phyloP scores from a whole-genome alignment of 2,797 vertebrate genomes.

The Poeciliopsis infans region DNA sequence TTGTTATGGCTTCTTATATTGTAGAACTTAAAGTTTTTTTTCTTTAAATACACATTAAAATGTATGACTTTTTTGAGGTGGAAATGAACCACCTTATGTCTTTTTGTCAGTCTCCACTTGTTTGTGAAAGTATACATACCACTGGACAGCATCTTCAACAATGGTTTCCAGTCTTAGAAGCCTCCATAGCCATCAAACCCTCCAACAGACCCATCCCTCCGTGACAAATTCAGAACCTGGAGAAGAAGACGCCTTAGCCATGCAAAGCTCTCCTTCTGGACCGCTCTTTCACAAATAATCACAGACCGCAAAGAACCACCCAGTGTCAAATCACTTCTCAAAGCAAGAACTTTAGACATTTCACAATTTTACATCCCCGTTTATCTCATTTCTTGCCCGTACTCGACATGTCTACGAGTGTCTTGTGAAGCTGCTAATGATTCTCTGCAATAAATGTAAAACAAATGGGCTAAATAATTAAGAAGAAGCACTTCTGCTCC shows the following conservation, averaged over 20 bases:
- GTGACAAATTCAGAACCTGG: not conserved
- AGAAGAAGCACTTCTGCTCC: not conserved
- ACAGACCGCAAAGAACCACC: not conserved
- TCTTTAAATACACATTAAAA: not conserved
- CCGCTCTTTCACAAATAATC: not conserved
- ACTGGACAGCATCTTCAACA: not conserved
- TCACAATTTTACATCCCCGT: not conserved
- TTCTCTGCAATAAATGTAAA: not conserved
- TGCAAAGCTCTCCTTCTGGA: not conserved
- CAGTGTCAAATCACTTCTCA: not conserved
- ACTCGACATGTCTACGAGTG: not conserved
- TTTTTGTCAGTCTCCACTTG: not conserved
- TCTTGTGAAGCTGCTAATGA: not conserved
- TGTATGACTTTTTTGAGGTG: not conserved
- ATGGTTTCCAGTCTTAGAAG: not conserved
- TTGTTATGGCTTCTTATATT: not conserved
- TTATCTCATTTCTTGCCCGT: not conserved
- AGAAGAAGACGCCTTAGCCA: not conserved
- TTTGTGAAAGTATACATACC: not conserved
- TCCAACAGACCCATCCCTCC: not conserved
- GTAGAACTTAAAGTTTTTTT: not conserved
- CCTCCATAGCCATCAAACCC: not conserved
- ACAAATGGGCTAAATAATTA: constrained; percentile 7
- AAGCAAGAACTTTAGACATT: not conserved
- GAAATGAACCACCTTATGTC: not conserved